phyloP scores from a whole-genome alignment of 2,113 vertebrate species.

The Leiothrix lutea region DNA sequence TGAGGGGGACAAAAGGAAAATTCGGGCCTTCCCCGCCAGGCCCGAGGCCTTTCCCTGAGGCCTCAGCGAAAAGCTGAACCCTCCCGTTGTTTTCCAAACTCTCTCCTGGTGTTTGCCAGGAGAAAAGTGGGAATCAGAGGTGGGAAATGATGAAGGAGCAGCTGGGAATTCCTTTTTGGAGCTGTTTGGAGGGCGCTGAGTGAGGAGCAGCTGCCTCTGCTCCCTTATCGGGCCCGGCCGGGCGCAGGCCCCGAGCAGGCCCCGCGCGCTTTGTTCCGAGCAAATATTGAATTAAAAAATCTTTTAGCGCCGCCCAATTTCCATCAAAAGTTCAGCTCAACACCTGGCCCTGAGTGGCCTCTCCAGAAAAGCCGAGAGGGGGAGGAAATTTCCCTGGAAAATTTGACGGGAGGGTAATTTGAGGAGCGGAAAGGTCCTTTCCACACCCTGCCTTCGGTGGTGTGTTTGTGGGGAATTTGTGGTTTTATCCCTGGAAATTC shows the following conservation, averaged over 20 bases:
- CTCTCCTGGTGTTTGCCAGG: neutral
- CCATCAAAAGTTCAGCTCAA: rapidly evolving
- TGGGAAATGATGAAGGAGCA: rapidly evolving
- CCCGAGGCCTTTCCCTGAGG: neutral
- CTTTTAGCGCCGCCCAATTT: neutral
- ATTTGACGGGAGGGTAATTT: rapidly evolving
- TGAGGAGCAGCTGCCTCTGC: slow-evolving; percentile 69
- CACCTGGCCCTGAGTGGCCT: neutral
- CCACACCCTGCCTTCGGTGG: rapidly evolving
- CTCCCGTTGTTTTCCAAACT: rapidly evolving
- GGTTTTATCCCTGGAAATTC: neutral
- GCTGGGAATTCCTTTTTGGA: neutral
- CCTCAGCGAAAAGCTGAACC: rapidly evolving
- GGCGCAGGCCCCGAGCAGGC: neutral
- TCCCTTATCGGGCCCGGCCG: neutral
- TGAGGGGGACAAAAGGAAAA: neutral
- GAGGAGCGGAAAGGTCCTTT: neutral
- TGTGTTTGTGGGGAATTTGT: rapidly evolving
- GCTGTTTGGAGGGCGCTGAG: slow-evolving; percentile 55
- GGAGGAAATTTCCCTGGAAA: neutral
- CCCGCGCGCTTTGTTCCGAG: rapidly evolving
- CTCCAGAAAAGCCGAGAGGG: neutral
- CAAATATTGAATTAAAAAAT: neutral
- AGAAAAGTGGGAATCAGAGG: neutral
- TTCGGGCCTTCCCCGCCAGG: neutral